Evolutionary conservation across 1,140 invertebrate genomes (phyloP).

Genomic region (Drosophila gunungcola): DNA sequence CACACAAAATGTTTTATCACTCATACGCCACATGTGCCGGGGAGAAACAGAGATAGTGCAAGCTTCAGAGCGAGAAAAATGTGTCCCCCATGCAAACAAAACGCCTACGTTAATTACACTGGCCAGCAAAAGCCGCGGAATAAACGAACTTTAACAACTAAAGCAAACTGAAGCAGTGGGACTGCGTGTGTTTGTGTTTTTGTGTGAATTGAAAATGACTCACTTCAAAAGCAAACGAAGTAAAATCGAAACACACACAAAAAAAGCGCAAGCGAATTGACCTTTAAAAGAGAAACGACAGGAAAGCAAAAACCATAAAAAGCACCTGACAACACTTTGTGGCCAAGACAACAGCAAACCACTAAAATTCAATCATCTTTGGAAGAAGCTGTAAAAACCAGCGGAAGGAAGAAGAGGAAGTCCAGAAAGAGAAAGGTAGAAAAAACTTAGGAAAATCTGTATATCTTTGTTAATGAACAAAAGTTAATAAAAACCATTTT

Average conservation of each 20-base stretch:
- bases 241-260: constrained; percentile 29
- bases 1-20: constrained; percentile 69
- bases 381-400: constrained; percentile 31
- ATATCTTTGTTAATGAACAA: background rate
- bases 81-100: constrained; percentile 61
- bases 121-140: constrained; percentile 41
- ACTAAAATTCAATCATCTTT: constrained; percentile 48
- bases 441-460: background rate
- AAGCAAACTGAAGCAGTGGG: constrained; percentile 45
- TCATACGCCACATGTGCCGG: constrained; percentile 63
- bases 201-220: constrained; percentile 64
- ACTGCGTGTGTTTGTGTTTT: constrained; percentile 34
- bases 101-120: constrained; percentile 69
- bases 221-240: constrained; percentile 55
- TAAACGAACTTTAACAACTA: constrained; percentile 55
- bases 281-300: constrained; percentile 42
- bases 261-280: constrained; percentile 44
- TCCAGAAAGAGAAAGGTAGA: background rate
- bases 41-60: constrained; percentile 1
- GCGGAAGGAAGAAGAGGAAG: constrained; percentile 3
- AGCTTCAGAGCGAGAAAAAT: constrained; percentile 42
- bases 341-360: constrained; percentile 39
- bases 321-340: constrained; percentile 50
- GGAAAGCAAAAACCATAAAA: constrained; percentile 46
- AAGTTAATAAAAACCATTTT: too few relatives aligned